phyloP scores from a whole-genome alignment of 2,888 invertebrate genomes.

The Emmelina monodactyla region DNA sequence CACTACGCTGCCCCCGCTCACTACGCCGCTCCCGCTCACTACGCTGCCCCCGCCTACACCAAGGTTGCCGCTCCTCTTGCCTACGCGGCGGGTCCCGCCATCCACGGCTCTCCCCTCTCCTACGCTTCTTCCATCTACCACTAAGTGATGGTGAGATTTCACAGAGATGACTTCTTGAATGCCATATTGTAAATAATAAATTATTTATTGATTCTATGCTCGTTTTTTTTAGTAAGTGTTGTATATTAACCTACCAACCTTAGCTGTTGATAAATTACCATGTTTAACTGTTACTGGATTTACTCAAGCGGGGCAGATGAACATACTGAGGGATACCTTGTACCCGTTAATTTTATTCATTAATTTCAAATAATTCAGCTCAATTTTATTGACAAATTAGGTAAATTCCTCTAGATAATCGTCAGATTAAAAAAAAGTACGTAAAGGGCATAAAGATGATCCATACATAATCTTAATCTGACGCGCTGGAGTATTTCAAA shows the following conservation, averaged over 20 bases:
- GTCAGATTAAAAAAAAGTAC: no score
- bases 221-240: no score
- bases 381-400: no score
- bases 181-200: slow-evolving; percentile 31
- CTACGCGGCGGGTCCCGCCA: slow-evolving; percentile 17
- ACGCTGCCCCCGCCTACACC: slow-evolving; percentile 19
- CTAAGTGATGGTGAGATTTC: slow-evolving; percentile 17
- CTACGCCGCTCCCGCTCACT: slow-evolving; percentile 16
- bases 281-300: neutral
- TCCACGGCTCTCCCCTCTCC: slow-evolving; percentile 26
- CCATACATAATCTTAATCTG: no score
- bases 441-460: no score
- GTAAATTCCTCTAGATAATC: no score
- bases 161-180: slow-evolving; percentile 17
- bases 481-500: no score
- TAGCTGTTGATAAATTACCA: neutral
- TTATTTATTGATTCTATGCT: slow-evolving; percentile 23
- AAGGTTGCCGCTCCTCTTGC: slow-evolving; percentile 15
- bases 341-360: no score
- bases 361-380: no score
- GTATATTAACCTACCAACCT: no score
- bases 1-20: slow-evolving; percentile 48
- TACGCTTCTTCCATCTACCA: slow-evolving; percentile 30
- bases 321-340: no score
- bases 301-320: no score